phyloP scores from a whole-genome alignment of 1,140 invertebrate species.

The Rhynchophorus ferrugineus region DNA sequence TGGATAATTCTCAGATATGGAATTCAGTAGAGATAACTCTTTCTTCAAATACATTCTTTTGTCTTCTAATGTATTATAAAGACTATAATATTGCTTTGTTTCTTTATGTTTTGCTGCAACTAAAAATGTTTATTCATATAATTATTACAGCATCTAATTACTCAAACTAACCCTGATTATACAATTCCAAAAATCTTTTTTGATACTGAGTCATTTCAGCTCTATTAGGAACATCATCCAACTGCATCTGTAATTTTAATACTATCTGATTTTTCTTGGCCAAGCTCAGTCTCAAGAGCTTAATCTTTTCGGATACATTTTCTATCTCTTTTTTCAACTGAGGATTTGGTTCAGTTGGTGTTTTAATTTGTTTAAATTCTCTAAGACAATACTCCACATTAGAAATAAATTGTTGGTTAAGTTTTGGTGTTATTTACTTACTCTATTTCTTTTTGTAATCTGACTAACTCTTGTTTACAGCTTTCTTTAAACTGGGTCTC shows the following conservation, averaged over 20 bases:
- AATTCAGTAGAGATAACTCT: conserved; percentile 86
- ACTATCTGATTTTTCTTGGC: conserved; percentile 80
- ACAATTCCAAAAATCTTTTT: conserved; percentile 88
- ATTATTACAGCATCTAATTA: conserved; percentile 6
- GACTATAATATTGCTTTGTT: conserved; percentile 94
- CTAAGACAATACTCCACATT: conserved; percentile 28
- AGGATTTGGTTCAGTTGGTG: conserved; percentile 42
- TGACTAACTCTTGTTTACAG: conserved; percentile 58
- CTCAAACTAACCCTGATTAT: conserved; percentile 74
- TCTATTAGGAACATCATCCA: conserved; percentile 86
- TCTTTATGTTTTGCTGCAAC: conserved; percentile 91
- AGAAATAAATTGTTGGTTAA: neutral
- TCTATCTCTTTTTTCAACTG: conserved; percentile 47
- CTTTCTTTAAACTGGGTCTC: conserved; percentile 68
- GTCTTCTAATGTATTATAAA: conserved; percentile 94
- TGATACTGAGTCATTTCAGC: conserved; percentile 94
- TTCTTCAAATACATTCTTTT: conserved; percentile 85
- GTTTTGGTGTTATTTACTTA: too few relatives aligned
- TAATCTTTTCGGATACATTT: conserved; percentile 51
- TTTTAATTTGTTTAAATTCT: conserved; percentile 43
- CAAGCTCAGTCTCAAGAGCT: conserved; percentile 52
- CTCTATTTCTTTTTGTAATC: conserved; percentile 51
- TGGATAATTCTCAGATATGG: conserved; percentile 87
- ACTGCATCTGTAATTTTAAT: conserved; percentile 63
- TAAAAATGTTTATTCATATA: conserved; percentile 39